A percentile compares a stretch with the other conserved stretches of the same genome.
Conservation (phyloP, 23 tunicate species). For the Phallusia fumigata region DNA sequence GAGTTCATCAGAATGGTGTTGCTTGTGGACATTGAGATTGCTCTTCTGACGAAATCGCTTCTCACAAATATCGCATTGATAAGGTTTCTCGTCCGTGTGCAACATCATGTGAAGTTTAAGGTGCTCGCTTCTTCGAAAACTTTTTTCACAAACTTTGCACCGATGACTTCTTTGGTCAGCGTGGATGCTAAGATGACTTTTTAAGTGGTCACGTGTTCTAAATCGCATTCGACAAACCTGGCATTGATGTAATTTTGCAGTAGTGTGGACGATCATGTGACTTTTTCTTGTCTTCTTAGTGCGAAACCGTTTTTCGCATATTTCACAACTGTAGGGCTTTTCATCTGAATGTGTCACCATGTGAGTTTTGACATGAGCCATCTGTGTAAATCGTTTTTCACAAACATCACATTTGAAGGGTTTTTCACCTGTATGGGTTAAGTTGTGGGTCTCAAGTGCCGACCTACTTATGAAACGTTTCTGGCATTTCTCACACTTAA, state of each 20-base stretch:
- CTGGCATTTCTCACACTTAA: not conserved
- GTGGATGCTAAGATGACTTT: not conserved
- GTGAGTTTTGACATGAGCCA: not conserved
- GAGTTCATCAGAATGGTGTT: not conserved
- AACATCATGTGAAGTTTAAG: not conserved
- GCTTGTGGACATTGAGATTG: not conserved
- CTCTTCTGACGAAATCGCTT: not conserved
- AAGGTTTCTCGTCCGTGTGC: not conserved
- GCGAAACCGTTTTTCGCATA: not conserved
- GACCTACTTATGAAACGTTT: not conserved
- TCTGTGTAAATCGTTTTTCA: not conserved
- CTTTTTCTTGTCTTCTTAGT: not conserved
- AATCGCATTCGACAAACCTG: not conserved
- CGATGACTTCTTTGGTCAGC: not conserved
- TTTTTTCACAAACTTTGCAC: slow-evolving; percentile 1
- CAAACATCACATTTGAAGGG: not conserved
- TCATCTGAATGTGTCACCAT: not conserved
- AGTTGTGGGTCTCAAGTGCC: not conserved
- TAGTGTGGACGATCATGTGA: not conserved
- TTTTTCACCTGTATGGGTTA: not conserved
- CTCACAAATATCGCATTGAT: not conserved
- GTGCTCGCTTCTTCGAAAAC: slow-evolving; percentile 1
- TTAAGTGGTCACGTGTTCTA: not conserved
- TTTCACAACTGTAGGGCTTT: not conserved
- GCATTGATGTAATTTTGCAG: not conserved